phyloP scores from a whole-genome alignment of 2,113 vertebrate genomes.

The Macrotis lagotis region DNA sequence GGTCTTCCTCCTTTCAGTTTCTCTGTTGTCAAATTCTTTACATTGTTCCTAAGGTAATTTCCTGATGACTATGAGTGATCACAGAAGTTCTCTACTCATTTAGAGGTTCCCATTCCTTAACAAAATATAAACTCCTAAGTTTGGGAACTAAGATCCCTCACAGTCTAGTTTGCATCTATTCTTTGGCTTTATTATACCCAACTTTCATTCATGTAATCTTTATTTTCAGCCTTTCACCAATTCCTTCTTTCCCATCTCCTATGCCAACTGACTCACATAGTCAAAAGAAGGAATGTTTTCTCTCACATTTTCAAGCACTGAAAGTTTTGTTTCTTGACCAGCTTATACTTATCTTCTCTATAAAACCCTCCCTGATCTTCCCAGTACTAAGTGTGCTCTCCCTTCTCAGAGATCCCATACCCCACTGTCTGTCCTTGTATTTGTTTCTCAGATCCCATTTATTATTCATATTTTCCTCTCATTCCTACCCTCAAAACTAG shows the following conservation, averaged over 20 bases:
- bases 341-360: background rate
- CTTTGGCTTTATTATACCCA: background rate
- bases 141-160: background rate
- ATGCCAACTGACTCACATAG: too few relatives aligned
- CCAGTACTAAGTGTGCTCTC: background rate
- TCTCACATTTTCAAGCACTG: background rate
- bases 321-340: background rate
- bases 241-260: background rate
- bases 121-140: background rate
- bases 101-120: background rate
- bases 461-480: background rate
- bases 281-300: too few relatives aligned
- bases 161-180: background rate
- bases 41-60: background rate
- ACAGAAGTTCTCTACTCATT: background rate
- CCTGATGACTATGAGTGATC: background rate
- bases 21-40: background rate
- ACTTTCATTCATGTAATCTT: background rate
- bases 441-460: background rate
- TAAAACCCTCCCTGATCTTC: background rate
- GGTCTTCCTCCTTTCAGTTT: background rate
- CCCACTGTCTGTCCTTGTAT: background rate
- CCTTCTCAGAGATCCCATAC: too few relatives aligned
- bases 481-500: background rate
- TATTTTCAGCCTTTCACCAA: background rate